These are phyloP conservation scores for Eupithecia abbreviata DNA, from an alignment of 2,888 invertebrate genomes.

Conservation along the genomic window DNA sequence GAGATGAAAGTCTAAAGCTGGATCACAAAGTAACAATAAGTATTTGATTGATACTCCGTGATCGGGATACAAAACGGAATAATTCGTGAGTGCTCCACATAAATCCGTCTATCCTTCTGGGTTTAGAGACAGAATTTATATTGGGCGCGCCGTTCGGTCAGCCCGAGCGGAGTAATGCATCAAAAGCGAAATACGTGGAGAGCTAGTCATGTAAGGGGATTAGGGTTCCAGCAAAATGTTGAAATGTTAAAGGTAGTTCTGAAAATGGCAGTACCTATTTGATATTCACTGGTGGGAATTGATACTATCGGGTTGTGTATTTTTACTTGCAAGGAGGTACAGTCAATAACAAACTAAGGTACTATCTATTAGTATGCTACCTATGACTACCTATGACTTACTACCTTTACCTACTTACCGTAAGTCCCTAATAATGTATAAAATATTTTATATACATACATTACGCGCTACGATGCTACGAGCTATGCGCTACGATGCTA, in stretches of 20 bases:
- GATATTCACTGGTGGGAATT: neutral
- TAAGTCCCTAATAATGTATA: too few species aligned
- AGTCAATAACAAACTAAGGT: neutral
- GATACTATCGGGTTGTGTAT: neutral
- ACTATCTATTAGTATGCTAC: too few species aligned
- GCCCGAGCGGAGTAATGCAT: constrained; percentile 2
- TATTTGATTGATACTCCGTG: constrained; percentile 47
- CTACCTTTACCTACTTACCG: too few species aligned
- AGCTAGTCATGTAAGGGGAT: constrained; percentile 5
- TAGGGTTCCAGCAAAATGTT: constrained; percentile 4
- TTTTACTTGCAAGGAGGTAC: neutral
- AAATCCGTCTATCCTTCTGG: constrained; percentile 38
- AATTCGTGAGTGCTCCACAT: constrained; percentile 41
- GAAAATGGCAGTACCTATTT: neutral
- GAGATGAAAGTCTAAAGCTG: constrained; percentile 30
- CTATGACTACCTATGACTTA: too few species aligned
- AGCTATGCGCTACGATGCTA: neutral
- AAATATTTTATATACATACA: neutral
- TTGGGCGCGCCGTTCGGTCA: constrained; percentile 17
- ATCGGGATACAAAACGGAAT: constrained; percentile 45
- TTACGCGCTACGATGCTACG: too few species aligned
- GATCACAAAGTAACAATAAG: constrained; percentile 44
- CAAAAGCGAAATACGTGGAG: constrained; percentile 14
- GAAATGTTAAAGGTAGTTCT: neutral
- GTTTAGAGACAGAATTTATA: constrained; percentile 35